Evolutionary conservation across 2,113 vertebrate species (phyloP), one percentile per base, ranked within the genome.

Genomic region (Laticauda colubrina): DNA sequence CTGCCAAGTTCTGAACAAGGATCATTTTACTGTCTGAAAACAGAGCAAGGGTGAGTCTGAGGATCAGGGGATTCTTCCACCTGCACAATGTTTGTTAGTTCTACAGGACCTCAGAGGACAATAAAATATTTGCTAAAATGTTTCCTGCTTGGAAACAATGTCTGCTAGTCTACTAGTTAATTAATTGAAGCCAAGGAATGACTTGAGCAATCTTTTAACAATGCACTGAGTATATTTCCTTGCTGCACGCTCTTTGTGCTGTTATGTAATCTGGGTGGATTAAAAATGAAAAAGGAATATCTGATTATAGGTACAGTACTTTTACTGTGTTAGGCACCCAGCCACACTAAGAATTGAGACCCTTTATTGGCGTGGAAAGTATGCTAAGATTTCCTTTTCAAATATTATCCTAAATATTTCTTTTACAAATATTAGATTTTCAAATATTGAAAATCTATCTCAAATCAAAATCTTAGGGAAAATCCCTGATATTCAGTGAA

Each of bases 11-110:
- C 59, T 92, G 26, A 81, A 88, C 29, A 64, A 89, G 20, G 75
- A 57, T 92, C 87, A 85, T 55, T 93, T 87, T 88, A 88, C 48
- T 81, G 54, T 91, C 45, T 89, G 85, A 89, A 91, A 88, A 89
- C 54, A 89, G 29, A 57, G n/a, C 23, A 53, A 89, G 39, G 56
- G 86, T n/a, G 18, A 88, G 26, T 15, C 61, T 56, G 57, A 89
- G 85, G 87, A 85, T 85, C 93, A 86, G n/a, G 64, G 2, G 75
- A 39, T 61, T 54, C 69, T 89, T 61, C n/a, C 75, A 89, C 34
- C n/a, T 91, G 90, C 55, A 91, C 9, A n/a, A 48, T 6, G 29
- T 89, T 91, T 64, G 75, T 75, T 56, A 69, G 55, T 51, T 20
- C 24, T 48, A 29, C 29, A 64, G 24, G 26, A 64, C 21, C n/a